These are phyloP conservation scores for Melanostigma gelatinosum DNA, from an alignment of 2,113 vertebrate genomes.

Conservation along the genomic window DNA sequence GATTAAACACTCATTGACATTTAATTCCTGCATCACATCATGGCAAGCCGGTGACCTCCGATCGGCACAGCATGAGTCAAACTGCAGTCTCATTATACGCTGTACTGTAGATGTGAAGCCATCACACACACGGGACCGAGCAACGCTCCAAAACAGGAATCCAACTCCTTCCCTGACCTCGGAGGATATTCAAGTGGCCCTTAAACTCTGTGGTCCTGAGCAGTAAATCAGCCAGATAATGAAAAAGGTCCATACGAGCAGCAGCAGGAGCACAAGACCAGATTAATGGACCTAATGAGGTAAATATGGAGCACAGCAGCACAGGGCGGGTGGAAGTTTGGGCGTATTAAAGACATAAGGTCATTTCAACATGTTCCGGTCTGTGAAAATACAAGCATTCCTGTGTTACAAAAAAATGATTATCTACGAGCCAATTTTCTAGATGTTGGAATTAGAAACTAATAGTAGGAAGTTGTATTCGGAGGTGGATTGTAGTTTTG, in stretches of 20 bases:
- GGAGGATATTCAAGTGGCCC: constrained; percentile 31
- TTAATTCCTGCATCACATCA: constrained; percentile 55
- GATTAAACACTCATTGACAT: constrained; percentile 68
- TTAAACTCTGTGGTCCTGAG: constrained; percentile 21
- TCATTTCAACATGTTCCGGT: constrained; percentile 20
- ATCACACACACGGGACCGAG: neutral
- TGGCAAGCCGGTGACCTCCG: constrained; percentile 26
- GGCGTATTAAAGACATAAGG: constrained; percentile 21
- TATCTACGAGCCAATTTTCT: neutral
- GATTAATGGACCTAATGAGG: constrained; percentile 67
- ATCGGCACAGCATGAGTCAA: constrained; percentile 7
- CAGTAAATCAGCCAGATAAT: constrained; percentile 63
- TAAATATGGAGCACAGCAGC: constrained; percentile 48
- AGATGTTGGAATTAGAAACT: neutral
- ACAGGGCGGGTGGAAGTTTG: constrained; percentile 8
- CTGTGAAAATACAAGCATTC: neutral
- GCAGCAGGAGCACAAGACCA: constrained; percentile 37
- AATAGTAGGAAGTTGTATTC: neutral
- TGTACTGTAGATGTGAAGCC: constrained; percentile 34
- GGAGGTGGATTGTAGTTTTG: neutral
- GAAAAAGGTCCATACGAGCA: constrained; percentile 39
- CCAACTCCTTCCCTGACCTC: constrained; percentile 28
- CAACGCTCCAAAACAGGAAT: neutral
- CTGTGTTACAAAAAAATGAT: neutral
- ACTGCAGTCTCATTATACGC: constrained; percentile 11